These are phyloP conservation scores for Geophilus truncorum DNA, from an alignment of 2,888 invertebrate species.

Conservation along the genomic window DNA sequence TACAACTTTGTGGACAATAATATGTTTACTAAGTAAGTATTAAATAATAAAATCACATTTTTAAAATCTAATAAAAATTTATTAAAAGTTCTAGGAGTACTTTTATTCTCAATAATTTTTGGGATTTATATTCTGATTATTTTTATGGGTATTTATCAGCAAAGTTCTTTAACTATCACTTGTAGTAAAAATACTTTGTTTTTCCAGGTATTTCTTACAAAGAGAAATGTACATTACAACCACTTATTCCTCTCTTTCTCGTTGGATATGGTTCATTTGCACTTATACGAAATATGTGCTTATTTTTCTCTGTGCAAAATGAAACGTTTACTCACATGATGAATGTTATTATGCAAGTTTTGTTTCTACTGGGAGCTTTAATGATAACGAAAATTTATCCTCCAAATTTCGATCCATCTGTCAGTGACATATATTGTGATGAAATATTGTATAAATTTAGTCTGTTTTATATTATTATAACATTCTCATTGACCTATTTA, in stretches of 20 bases:
- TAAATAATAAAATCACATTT: no score
- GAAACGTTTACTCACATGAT: not conserved
- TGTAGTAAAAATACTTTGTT: no score
- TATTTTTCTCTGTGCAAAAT: not conserved
- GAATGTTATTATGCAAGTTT: not conserved
- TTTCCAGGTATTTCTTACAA: not conserved
- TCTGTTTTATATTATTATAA: not conserved
- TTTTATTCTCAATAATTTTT: not conserved
- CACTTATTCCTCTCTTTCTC: not conserved
- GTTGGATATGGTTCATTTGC: not conserved
- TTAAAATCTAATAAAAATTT: not conserved
- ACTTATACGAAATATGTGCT: not conserved
- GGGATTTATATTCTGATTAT: not conserved
- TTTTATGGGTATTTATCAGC: not conserved
- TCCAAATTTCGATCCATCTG: not conserved
- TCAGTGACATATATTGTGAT: not conserved
- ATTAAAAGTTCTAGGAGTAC: not conserved
- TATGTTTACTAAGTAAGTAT: no score
- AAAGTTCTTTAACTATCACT: no score
- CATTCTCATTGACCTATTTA: not conserved
- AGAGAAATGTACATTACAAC: not conserved
- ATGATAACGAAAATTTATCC: no score
- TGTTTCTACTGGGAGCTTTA: not conserved
- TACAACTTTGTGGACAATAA: no score
- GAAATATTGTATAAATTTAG: not conserved